A percentile compares a stretch with the other conserved stretches of the same genome.
These are phyloP conservation scores for Chironomus tepperi DNA, from an alignment of 1,140 invertebrate species.

Conservation along the genomic window DNA sequence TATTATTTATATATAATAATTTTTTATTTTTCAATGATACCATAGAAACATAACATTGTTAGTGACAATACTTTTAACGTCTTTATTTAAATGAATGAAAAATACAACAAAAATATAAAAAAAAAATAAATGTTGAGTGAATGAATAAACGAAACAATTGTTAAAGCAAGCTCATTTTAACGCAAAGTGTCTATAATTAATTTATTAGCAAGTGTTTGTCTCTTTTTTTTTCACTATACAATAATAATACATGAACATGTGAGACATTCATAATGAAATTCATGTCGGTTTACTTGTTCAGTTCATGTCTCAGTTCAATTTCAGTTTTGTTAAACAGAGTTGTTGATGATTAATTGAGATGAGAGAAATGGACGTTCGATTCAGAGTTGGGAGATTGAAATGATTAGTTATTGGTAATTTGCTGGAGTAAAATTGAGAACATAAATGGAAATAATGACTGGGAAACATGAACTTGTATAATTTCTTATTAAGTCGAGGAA, in stretches of 20 bases:
- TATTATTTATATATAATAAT: not conserved
- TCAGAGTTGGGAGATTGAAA: too few relatives aligned
- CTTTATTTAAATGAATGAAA: conserved; percentile 14
- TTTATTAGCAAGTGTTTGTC: conserved; percentile 6
- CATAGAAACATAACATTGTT: conserved; percentile 14
- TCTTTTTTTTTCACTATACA: not conserved
- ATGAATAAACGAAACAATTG: not conserved
- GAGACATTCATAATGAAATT: not conserved
- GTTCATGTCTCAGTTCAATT: too few relatives aligned
- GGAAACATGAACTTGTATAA: too few relatives aligned
- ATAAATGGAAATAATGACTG: too few relatives aligned
- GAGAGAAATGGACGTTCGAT: too few relatives aligned
- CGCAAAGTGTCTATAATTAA: conserved; percentile 13
- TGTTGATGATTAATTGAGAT: too few relatives aligned
- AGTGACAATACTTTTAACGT: conserved; percentile 13
- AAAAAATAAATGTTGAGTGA: not conserved
- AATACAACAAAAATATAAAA: not conserved
- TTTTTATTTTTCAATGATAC: not conserved
- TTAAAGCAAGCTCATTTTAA: not conserved
- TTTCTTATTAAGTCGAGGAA: too few relatives aligned
- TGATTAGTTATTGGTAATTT: too few relatives aligned
- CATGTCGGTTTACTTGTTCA: too few relatives aligned
- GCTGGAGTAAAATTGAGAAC: too few relatives aligned
- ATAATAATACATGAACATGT: not conserved
- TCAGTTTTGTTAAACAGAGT: too few relatives aligned